Percentiles rank a stretch among this genome's conserved stretches.
Evolutionary conservation across 2,797 vertebrate genomes (phyloP).

Genomic region (Carduelis carduelis): DNA sequence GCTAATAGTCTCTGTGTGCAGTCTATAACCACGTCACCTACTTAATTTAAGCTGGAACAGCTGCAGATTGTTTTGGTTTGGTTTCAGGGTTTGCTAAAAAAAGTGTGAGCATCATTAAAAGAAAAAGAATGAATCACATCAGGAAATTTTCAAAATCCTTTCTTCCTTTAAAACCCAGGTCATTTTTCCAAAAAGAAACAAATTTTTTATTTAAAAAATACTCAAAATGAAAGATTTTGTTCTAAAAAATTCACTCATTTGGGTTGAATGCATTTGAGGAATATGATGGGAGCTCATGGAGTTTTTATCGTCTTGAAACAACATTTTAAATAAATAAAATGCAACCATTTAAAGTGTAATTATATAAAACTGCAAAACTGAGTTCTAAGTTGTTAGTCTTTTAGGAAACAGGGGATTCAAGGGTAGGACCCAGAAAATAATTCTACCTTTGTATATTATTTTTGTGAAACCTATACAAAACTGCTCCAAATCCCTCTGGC

Average conservation of each 20-base stretch:
- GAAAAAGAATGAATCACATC: background rate
- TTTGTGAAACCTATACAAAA: background rate
- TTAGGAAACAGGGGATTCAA: background rate
- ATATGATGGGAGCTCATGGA: background rate
- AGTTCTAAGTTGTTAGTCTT: background rate
- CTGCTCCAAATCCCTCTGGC: background rate
- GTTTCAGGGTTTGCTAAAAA: background rate
- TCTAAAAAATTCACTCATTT: background rate
- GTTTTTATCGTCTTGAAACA: background rate
- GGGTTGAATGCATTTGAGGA: background rate
- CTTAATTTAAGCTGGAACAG: background rate
- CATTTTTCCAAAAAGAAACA: background rate
- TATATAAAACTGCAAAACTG: background rate
- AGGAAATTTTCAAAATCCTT: background rate
- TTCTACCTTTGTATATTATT: background rate
- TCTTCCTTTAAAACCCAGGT: background rate
- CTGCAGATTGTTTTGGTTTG: background rate
- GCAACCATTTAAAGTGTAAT: background rate
- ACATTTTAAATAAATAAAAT: background rate
- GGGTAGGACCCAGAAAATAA: background rate
- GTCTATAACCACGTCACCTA: background rate
- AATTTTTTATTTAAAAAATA: background rate
- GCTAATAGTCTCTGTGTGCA: background rate
- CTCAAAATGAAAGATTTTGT: background rate
- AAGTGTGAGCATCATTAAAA: background rate